Evolutionary conservation across 2,888 invertebrate genomes (phyloP), one percentile per base, ranked within the genome.

Genomic region (Microchrysa polita): DNA sequence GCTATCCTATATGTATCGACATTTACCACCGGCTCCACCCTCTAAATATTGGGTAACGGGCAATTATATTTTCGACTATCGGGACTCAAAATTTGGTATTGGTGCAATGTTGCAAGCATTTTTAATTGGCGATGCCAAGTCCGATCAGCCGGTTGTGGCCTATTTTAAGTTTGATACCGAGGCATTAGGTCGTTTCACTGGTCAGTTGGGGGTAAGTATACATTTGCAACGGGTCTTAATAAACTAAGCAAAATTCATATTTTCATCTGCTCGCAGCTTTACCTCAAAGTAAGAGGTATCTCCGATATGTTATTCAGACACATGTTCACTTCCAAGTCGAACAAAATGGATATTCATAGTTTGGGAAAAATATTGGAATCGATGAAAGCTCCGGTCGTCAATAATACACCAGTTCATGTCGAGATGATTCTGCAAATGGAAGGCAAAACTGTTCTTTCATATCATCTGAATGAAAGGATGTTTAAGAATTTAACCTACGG

Each of bases 31-130:
- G 77, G 88, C 89, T 0, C 87, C 87, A 7, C 86, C 86, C 1
- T 81, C 84, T 10, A 86, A 88, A 5, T 88, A 88, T 78, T 90
- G 92, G 88, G 88, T 90, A 0, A 92, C 92, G 0, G 92, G 91
- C 34, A 92, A 92, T 82, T 91, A 91, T 79, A 87, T 92, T 73
- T 87, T 91, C 77, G 92, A 91, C 76, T 90, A 89, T 78, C 88
- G 89, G n/a, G 90, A 91, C 78, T 87, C 88, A 0, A 87, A 88
- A 44, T 86, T 88, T 74, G 88, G 88, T 63, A 88, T 88, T 74
- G 89, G 89, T 0, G 87, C 88, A 1, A 85, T 89, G 84, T 78
- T 89, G 18, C 88, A 90, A 78, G 85, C 90, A 23, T 84, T 91
- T 75, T 86, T 90, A 9, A 87, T 92, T 2, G 92, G 90, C 0